Evolutionary conservation across 2,113 vertebrate genomes (phyloP).

Genomic region (Strix aluco): DNA sequence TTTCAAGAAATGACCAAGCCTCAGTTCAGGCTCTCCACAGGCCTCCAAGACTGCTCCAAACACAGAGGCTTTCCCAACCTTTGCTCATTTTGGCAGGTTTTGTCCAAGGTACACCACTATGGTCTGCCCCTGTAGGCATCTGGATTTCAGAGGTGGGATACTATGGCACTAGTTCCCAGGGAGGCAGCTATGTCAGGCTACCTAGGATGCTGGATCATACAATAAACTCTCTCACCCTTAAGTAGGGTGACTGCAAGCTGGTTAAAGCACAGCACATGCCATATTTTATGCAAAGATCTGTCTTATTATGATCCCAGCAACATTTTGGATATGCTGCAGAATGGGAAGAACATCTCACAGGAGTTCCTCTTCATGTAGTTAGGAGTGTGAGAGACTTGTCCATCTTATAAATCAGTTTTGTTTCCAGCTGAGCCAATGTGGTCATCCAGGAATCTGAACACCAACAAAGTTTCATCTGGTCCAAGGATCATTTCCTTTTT

Average conservation of each 20-base stretch:
- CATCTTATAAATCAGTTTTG: neutral
- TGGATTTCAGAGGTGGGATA: neutral
- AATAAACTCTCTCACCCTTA: neutral
- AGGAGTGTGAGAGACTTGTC: neutral
- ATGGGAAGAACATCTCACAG: neutral
- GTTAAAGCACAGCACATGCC: neutral
- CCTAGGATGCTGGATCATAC: rapidly evolving
- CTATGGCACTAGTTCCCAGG: rapidly evolving
- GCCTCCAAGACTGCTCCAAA: neutral
- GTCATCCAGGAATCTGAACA: neutral
- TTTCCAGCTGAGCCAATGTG: neutral
- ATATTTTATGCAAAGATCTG: neutral
- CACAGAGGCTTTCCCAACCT: neutral
- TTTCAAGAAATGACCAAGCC: neutral
- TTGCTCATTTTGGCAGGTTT: neutral
- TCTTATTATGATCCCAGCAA: neutral
- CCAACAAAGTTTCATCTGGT: neutral
- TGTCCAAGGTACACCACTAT: rapidly evolving
- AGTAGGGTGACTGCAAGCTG: neutral
- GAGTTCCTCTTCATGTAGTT: neutral
- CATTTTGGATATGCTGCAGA: neutral
- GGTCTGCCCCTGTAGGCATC: neutral
- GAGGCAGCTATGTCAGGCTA: neutral
- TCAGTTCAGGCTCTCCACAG: neutral
- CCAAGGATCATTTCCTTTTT: neutral